These are phyloP conservation scores for Phalanger gymnotis DNA, from an alignment of 2,797 vertebrate species.

Conservation along the genomic window DNA sequence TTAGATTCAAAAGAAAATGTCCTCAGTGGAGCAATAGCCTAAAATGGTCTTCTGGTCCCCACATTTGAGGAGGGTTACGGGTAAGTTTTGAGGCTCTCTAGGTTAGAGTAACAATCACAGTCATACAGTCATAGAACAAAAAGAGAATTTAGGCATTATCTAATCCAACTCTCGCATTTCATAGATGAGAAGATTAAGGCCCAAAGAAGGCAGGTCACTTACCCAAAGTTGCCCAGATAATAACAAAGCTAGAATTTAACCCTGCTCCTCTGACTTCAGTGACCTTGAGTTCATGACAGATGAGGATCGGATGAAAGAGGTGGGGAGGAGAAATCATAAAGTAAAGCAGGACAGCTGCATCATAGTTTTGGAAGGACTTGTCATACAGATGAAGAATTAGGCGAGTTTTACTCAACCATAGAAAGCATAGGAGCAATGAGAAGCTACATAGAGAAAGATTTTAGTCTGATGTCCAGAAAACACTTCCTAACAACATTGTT, in stretches of 20 bases:
- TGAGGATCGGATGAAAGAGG: neutral
- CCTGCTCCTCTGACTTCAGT: neutral
- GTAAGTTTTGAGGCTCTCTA: neutral
- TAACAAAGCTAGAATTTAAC: neutral
- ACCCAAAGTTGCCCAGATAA: neutral
- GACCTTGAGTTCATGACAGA: neutral
- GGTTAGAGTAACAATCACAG: neutral
- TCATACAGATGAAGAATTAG: neutral
- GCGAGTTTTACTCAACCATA: neutral
- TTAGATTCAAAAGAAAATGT: neutral
- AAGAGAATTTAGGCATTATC: neutral
- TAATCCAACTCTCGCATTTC: neutral
- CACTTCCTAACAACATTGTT: neutral
- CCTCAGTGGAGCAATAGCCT: neutral
- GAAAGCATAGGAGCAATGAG: neutral
- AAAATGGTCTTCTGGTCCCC: neutral
- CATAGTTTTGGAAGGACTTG: neutral
- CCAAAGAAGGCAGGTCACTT: neutral
- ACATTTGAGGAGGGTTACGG: neutral
- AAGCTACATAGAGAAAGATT: neutral
- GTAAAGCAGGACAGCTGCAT: neutral
- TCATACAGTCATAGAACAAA: neutral
- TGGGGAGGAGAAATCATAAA: neutral
- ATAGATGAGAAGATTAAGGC: neutral
- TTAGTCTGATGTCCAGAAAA: neutral